Evolutionary conservation across 2,113 vertebrate genomes (phyloP), one percentile per base, ranked within the genome.

Genomic region (Perognathus longimembris): DNA sequence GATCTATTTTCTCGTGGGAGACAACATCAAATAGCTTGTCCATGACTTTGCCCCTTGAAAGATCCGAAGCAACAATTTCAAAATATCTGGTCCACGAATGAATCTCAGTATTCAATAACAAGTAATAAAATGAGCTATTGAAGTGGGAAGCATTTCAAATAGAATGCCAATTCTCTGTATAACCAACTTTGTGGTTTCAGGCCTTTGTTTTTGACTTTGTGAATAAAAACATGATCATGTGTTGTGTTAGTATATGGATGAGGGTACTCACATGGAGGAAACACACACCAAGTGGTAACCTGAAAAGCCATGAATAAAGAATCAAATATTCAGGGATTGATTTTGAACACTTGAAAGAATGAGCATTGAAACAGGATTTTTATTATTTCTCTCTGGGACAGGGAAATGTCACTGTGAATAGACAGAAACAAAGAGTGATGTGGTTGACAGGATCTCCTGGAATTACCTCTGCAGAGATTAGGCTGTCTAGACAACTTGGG

Each of bases 331-430:
- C 30, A 73, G 71, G 79, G 92, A 92, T 80, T 88, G 22, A 84
- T 79, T 86, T 63, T 80, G 57, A 89, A 70, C 66, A 85, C 50
- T 81, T 87, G 36, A 82, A 89, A 64, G 42, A 89, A 84, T 73
- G 14, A 83, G 10, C 34, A 92, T 57, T 57, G 26, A 87, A 89
- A 81, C 61, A 3, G 4, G 34, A 74, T 66, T 81, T 80, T 81
- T 81, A 7, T 54, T 81, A 42, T 76, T 92, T 77, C 57, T 89
- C 73, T n/a, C 36, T 64, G 7, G 42, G 32, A 91, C 40, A 32
- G 15, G 34, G 14, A 93, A 88, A 69, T 88, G n/a, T 82, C 69
- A 88, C 6, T 79, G 26, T 85, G 70, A 78, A 79, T 75, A 92
- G 69, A 87, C n/a, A 77, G 32, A 42, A 76, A 73, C 26, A 80